These are phyloP conservation scores for Cryptocheilus praepositus DNA, from an alignment of 2,888 invertebrate species.

Conservation along the genomic window DNA sequence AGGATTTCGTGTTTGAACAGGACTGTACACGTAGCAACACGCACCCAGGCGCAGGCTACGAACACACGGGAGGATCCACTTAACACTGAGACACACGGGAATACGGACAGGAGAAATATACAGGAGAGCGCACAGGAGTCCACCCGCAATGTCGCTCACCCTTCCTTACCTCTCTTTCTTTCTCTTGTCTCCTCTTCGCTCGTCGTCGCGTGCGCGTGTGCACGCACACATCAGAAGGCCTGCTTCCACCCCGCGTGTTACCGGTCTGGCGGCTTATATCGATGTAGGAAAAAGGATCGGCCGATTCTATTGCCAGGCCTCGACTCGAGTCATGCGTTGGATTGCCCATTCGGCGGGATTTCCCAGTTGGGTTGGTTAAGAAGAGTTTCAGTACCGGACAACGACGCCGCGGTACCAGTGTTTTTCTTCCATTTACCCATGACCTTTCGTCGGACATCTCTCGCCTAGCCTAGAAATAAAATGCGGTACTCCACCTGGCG, in stretches of 20 bases:
- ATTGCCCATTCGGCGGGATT: too few relatives aligned
- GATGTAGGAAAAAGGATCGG: conserved; percentile 44
- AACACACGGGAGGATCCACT: too few relatives aligned
- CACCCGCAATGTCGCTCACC: conserved; percentile 18
- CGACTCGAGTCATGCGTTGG: conserved; percentile 26
- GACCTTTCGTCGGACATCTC: too few relatives aligned
- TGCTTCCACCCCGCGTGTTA: conserved; percentile 41
- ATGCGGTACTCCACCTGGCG: not conserved
- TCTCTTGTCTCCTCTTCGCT: not conserved
- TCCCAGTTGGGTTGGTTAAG: not conserved
- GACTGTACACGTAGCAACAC: too few relatives aligned
- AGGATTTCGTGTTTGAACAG: not conserved
- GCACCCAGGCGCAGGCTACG: too few relatives aligned
- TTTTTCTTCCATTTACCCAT: not conserved
- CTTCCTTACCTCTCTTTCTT: conserved; percentile 25
- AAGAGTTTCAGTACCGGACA: not conserved
- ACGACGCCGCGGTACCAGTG: not conserved
- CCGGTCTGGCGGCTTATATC: conserved; percentile 45
- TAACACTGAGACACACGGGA: too few relatives aligned
- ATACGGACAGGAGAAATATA: conserved; percentile 12
- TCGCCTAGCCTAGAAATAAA: not conserved
- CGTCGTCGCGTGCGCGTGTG: too few relatives aligned
- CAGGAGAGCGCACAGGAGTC: conserved; percentile 18
- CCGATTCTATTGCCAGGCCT: conserved; percentile 43
- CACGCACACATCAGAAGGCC: conserved; percentile 36